These are phyloP conservation scores for Pangasianodon hypophthalmus DNA, from an alignment of 2,113 vertebrate species.

Conservation along the genomic window DNA sequence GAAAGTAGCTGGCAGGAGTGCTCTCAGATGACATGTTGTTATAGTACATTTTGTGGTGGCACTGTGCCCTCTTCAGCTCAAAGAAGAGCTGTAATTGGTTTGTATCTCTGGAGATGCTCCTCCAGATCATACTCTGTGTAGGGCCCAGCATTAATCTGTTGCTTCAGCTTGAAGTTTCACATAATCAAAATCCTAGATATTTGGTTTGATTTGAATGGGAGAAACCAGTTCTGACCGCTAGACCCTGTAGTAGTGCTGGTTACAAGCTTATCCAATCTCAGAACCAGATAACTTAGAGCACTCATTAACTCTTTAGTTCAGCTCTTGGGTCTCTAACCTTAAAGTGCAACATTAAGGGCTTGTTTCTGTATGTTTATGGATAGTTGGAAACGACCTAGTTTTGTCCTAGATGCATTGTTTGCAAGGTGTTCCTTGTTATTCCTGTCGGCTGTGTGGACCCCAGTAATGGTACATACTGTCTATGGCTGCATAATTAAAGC, in stretches of 20 bases:
- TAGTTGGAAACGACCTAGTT: not conserved
- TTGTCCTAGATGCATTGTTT: not conserved
- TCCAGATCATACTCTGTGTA: too few species aligned
- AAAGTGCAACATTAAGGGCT: too few species aligned
- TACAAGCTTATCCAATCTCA: not conserved
- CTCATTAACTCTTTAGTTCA: not conserved
- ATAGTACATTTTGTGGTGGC: not conserved
- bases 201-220: not conserved
- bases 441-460: not conserved
- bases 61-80: not conserved
- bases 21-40: not conserved
- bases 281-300: not conserved
- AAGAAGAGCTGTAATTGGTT: not conserved
- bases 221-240: not conserved
- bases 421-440: not conserved
- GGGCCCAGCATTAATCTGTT: too few species aligned
- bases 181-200: not conserved
- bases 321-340: not conserved
- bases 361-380: not conserved
- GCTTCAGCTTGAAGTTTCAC: not conserved
- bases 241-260: not conserved
- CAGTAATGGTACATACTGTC: not conserved
- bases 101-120: not conserved
- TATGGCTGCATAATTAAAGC: not conserved
- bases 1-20: too few species aligned